phyloP scores from a whole-genome alignment of 1,140 invertebrate genomes.

The Macrosteles quadrilineatus region DNA sequence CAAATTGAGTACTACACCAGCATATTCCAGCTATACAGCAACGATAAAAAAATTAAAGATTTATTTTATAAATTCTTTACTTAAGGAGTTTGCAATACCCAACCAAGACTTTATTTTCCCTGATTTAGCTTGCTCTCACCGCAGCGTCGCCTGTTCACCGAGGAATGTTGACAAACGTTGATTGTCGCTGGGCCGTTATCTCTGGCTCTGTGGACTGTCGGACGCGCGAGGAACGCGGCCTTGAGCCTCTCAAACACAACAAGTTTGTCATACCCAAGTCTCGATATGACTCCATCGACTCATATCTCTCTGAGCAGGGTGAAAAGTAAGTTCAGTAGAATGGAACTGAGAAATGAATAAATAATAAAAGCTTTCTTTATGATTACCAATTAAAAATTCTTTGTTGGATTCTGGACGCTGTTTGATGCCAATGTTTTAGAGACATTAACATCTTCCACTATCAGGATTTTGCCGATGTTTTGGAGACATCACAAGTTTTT shows the following conservation, averaged over 20 bases:
- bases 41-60: too few species aligned
- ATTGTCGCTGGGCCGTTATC: constrained; percentile 97
- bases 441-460: too few species aligned
- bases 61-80: too few species aligned
- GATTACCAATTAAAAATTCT: too few species aligned
- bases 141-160: constrained; percentile 95
- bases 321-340: constrained; percentile 57
- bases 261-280: constrained; percentile 93
- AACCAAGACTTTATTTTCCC: constrained; percentile 9
- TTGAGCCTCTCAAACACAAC: constrained; percentile 70
- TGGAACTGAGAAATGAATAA: too few species aligned
- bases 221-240: constrained; percentile 89
- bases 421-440: too few species aligned
- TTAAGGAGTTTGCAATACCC: background rate
- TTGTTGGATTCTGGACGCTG: too few species aligned
- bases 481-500: too few species aligned
- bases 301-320: constrained; percentile 87
- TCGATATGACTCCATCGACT: constrained; percentile 97
- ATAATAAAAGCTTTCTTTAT: too few species aligned
- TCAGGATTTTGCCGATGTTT: too few species aligned
- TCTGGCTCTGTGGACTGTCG: constrained; percentile 94
- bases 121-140: constrained; percentile 82
- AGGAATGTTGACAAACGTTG: constrained; percentile 91
- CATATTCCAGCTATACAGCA: too few species aligned
- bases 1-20: too few species aligned